Evolutionary conservation across 2,113 vertebrate species (phyloP).

Genomic region (Rhinoptilus africanus): DNA sequence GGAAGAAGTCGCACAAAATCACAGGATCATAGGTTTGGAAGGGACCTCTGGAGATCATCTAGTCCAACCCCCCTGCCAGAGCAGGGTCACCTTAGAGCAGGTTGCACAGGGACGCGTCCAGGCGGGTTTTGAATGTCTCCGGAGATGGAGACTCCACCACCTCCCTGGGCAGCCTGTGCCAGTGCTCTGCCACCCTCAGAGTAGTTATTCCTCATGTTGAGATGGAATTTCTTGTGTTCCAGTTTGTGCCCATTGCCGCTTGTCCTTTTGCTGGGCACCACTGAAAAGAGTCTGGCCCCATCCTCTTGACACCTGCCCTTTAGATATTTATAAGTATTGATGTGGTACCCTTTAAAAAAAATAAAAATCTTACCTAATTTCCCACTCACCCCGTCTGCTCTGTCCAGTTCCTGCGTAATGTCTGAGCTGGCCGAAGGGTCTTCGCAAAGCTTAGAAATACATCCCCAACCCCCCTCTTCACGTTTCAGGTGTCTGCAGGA

Average conservation of each 20-base stretch:
- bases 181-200: not conserved
- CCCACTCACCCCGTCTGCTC: fast-evolving
- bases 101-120: no score
- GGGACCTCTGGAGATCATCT: not conserved
- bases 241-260: not conserved
- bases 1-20: fast-evolving
- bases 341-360: not conserved
- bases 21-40: not conserved
- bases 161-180: not conserved
- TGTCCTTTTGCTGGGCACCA: not conserved
- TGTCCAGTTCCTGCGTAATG: fast-evolving
- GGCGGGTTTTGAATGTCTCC: no score
- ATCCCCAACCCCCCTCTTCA: fast-evolving
- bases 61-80: not conserved
- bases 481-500: fast-evolving
- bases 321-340: not conserved
- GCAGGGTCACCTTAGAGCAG: no score
- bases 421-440: no score
- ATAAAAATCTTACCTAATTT: not conserved
- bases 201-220: not conserved
- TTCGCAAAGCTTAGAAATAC: fast-evolving
- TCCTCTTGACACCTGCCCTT: not conserved
- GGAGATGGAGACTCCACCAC: no score
- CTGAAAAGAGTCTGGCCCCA: not conserved
- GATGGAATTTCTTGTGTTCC: not conserved